Base-by-base conservation (phyloP, 2,888 invertebrate species). In the Noctua janthina region DNA sequence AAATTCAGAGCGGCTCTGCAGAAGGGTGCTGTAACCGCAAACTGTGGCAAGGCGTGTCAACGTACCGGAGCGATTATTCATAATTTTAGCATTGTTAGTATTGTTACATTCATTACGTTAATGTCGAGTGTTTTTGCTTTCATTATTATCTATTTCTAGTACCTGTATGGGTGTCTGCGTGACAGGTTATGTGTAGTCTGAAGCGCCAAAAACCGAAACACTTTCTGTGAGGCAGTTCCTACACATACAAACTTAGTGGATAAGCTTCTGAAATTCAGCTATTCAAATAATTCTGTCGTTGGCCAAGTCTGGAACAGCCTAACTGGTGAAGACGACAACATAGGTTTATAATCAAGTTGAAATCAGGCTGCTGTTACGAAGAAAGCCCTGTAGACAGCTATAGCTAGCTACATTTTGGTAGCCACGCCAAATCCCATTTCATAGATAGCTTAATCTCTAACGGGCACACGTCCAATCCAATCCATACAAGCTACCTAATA, bases 21-120 rank as follows among this genome's bases (percentile, higher is more conserved):
- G 39, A 70, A 79, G 85, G 75, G 82, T 76, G 70, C 68, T 54
- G 13, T 69, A 71, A 85, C 85, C 85, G 64, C 82, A 85, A 67
- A 62, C n/a, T 84, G 85, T 35, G 78, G 78, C 43, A 62, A 82
- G 75, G 20, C 72, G 64, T 73, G 81, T 73, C 78, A 75, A 73
- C 69, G 82, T 62, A 69, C 77, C 51, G 13, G 23, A 35, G 74
- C 11, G 39, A 66, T 75, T 78, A 72, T 73, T 84, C 70, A 81
- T 75, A 82, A 78, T 67, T 74, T 81, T 62, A 84, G 77, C 67
- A 35, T 35, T 35, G 35, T 35, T 35, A 35, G 35, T 39, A 73
- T 70, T 69, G 59, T 83, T 76, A 78, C 62, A 64, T 62, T 79
- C 10, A 59, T 70, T 82, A 82, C 59, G 20, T 59, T 17, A 23